phyloP scores from a whole-genome alignment of 1,140 invertebrate genomes.

The Apis cerana region DNA sequence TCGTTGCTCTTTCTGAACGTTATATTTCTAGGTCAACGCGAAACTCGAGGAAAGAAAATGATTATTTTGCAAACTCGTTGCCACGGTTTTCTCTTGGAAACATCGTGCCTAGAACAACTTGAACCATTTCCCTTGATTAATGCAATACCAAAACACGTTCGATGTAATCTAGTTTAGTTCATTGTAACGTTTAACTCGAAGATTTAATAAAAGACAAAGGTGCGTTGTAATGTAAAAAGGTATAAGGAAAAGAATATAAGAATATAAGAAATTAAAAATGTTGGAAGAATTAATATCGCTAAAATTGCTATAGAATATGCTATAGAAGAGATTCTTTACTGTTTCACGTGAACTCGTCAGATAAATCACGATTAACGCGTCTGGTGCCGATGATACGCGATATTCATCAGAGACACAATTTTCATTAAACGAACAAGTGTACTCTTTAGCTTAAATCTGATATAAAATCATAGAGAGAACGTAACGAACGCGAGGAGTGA shows the following conservation, averaged over 20 bases:
- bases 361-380: slow-evolving; percentile 22
- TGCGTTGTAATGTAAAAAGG: not conserved
- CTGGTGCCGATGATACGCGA: not conserved
- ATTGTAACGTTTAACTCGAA: no score
- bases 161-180: not conserved
- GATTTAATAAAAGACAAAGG: no score
- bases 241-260: no score
- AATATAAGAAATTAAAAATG: not conserved
- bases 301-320: not conserved
- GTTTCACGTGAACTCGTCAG: not conserved
- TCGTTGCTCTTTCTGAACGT: slow-evolving; percentile 15
- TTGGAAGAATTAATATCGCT: slow-evolving; percentile 4
- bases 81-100: not conserved
- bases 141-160: not conserved
- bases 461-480: not conserved
- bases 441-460: not conserved
- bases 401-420: not conserved
- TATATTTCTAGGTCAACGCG: slow-evolving; percentile 29
- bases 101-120: not conserved
- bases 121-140: not conserved
- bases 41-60: not conserved
- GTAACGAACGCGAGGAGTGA: not conserved
- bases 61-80: not conserved
- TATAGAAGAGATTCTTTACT: not conserved
- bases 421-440: slow-evolving; percentile 12